Evolutionary conservation across 2,888 invertebrate species (phyloP), one percentile per base, ranked within the genome.

Genomic region (Amphimallon solstitiale): DNA sequence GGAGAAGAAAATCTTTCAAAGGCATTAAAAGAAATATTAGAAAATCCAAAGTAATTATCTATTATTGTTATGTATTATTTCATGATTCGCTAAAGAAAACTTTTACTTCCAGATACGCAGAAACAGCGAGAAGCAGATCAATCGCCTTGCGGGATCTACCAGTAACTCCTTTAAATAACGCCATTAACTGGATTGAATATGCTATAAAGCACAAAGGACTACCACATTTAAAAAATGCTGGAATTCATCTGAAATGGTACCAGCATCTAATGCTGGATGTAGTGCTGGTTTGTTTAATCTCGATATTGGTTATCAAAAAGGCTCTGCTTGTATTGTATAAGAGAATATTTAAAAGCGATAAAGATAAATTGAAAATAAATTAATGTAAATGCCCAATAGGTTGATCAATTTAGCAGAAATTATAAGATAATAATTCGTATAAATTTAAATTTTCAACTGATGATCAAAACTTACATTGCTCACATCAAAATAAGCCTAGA

Each of bases 171-270:
- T 23, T 72, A 19, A 66, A 73, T n/a, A 68, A 68, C 35, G 73
- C 72, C 10, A 60, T 71, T 9, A 72, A 69, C 56, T 73, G 72
- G 73, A 63, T 72, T 10, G 71, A 74, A 40, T 67, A 74, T 46
- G 71, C 73, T 2, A 66, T 73, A 6, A 64, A 63, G 14, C 68
- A 73, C 48, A 72, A 72, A 40, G 73, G 72, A 9, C 68, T 71
- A 12, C 34, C 38, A 10, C 72, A 73, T 63, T 66, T 70, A 21
- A 66, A 70, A 6, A 66, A 63, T 10, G 65, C 68, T 6, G 72
- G 67, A 0, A 64, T 72, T 62, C 65, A 71, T 56, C 54, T 74
- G 7, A 62, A 63, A n/a, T 74, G 74, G 72, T 73, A 68, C 21
- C 68, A 73, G 46, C 67, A 70, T 21, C 63, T 70, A 43, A 65